phyloP scores from a whole-genome alignment of 2,113 vertebrate species.

The Lasiurus borealis region DNA sequence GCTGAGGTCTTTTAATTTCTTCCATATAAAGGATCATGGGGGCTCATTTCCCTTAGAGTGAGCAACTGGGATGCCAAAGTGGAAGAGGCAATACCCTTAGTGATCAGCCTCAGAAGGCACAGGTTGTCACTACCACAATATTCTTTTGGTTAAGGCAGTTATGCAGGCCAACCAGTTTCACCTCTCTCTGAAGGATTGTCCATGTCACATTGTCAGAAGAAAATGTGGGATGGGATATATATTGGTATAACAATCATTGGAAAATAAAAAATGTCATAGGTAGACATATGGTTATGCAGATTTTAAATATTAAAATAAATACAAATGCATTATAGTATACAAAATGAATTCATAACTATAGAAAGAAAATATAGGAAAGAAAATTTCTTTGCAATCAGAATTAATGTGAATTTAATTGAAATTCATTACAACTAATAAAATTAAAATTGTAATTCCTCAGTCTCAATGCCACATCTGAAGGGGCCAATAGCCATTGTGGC shows the following conservation, averaged over 20 bases:
- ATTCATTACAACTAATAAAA: not conserved
- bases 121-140: not conserved
- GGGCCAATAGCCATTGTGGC: not conserved
- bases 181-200: not conserved
- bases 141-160: not conserved
- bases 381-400: not conserved
- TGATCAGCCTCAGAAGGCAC: not conserved
- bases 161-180: not conserved
- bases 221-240: not conserved
- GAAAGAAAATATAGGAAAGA: conserved; percentile 2
- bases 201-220: not conserved
- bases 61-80: not conserved
- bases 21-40: not conserved
- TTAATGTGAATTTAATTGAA: not conserved
- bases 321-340: not conserved
- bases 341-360: not conserved
- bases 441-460: not conserved
- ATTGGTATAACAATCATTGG: not conserved
- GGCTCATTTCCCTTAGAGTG: not conserved
- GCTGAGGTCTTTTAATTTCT: not conserved
- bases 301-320: not conserved
- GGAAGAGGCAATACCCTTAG: not conserved
- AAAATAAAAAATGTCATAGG: not conserved
- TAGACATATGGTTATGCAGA: not conserved
- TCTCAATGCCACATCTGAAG: not conserved